Evolutionary conservation across 2,888 invertebrate genomes (phyloP), one percentile per base, ranked within the genome.

Genomic region (Gari tellinella): DNA sequence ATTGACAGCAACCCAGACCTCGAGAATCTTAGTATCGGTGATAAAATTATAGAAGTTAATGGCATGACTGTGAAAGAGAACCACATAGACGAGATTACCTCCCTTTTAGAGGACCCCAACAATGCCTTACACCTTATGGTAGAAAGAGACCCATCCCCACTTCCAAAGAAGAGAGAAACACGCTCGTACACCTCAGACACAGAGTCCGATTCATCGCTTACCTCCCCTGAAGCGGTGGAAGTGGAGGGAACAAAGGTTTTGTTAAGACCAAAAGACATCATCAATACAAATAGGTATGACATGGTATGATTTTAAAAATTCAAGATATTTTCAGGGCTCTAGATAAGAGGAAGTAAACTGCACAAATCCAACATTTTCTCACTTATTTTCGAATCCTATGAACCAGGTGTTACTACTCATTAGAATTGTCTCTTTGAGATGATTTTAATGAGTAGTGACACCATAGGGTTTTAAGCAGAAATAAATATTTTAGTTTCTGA

Each of bases 41-140:
- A 98, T 93, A 94, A 95, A 87, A 97, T 98, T 81, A 93, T 98
- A 76, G 98, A 98, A 93, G 96, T 98, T 55, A 97, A 98, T 93
- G 97, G 98, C 2, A 95, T 96, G 0, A 96, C 97, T 0, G 95
- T 97, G 0, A 95, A 94, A 88, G 95, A 96, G 88, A 95, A 95
- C 60, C 95, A 96, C 0, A 93, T 96, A 53, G 95, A 96, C 75
- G 96, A 97, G 94, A 90, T 92, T 60, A 89, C 89, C 64, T 80
- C 87, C 19, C 62, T 92, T 37, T 83, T 92, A 15, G 81, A 88
- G 56, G 87, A 88, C 64, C 79, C 89, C 14, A 78, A 53, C 37
- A 82, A 89, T 56, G 73, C 87, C 12, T 73, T 92, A 48, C 93
- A 96, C 94, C 92, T 97, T 75, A 97, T 97, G 2, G 96, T 97